Percentiles rank a stretch among this genome's conserved stretches.
Conservation (phyloP, 2,888 invertebrate species). For the Spilosoma lubricipeda region DNA sequence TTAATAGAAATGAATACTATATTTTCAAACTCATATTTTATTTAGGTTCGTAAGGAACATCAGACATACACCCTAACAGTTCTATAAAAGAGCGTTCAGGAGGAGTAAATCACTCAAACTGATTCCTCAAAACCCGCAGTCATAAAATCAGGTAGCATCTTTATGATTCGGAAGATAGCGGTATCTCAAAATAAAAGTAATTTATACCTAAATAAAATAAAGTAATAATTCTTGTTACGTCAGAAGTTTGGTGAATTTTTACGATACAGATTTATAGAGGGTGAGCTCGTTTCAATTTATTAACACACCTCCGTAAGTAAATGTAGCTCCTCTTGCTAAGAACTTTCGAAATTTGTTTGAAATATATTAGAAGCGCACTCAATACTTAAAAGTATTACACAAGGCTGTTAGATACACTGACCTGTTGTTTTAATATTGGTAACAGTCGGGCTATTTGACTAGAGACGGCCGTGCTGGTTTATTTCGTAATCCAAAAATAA, state of each 20-base stretch:
- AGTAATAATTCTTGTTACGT: slow-evolving; percentile 17
- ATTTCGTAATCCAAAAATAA: too few relatives aligned
- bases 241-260: slow-evolving; percentile 18
- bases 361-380: neutral
- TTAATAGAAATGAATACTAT: neutral
- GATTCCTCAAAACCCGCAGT: slow-evolving; percentile 1
- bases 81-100: neutral
- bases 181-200: slow-evolving; percentile 17
- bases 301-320: slow-evolving; percentile 13
- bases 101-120: slow-evolving; percentile 10
- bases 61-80: neutral
- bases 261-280: slow-evolving; percentile 20
- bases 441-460: too few relatives aligned
- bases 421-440: too few relatives aligned
- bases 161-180: slow-evolving; percentile 11
- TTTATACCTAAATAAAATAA: slow-evolving; percentile 21
- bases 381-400: neutral
- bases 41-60: neutral
- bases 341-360: slow-evolving; percentile 1
- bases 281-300: slow-evolving; percentile 11
- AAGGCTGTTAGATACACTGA: neutral
- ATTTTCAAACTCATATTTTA: neutral
- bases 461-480: too few relatives aligned
- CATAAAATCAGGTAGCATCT: slow-evolving; percentile 14
- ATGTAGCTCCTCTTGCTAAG: slow-evolving; percentile 3